phyloP scores from a whole-genome alignment of 2,113 vertebrate genomes.

The Lagopus muta region DNA sequence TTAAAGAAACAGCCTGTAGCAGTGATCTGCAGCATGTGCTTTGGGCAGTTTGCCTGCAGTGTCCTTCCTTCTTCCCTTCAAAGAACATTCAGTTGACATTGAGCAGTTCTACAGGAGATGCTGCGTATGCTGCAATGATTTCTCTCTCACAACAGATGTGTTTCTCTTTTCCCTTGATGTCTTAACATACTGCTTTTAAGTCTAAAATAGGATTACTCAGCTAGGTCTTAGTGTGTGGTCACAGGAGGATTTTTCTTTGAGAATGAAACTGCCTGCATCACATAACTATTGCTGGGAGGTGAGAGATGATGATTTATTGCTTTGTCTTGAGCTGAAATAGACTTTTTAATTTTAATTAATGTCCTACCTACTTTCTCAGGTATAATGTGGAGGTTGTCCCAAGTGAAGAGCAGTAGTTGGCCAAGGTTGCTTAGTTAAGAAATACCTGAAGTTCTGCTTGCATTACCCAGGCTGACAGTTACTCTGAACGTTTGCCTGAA shows the following conservation, averaged over 20 bases:
- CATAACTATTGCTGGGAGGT: background rate
- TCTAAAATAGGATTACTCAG: background rate
- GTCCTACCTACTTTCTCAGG: background rate
- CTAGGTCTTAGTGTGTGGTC: background rate
- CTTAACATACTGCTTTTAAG: background rate
- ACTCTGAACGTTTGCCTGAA: background rate
- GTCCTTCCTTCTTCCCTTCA: conserved; percentile 51
- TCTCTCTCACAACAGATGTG: background rate
- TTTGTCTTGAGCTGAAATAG: background rate
- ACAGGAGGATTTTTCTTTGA: background rate
- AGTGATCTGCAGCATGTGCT: background rate
- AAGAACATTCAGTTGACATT: conserved; percentile 26
- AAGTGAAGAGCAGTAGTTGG: background rate
- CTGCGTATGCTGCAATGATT: background rate
- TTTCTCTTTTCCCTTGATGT: background rate
- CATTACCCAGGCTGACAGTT: background rate
- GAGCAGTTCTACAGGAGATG: background rate
- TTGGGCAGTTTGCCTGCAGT: conserved; percentile 40
- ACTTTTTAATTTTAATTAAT: background rate
- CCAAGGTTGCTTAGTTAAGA: background rate
- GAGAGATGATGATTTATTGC: background rate
- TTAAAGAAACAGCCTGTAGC: background rate
- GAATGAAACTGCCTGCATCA: background rate
- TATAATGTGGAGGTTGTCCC: background rate
- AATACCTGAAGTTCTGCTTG: background rate